These are phyloP conservation scores for Cephus sareptanus DNA, from an alignment of 2,888 invertebrate genomes.

Conservation along the genomic window DNA sequence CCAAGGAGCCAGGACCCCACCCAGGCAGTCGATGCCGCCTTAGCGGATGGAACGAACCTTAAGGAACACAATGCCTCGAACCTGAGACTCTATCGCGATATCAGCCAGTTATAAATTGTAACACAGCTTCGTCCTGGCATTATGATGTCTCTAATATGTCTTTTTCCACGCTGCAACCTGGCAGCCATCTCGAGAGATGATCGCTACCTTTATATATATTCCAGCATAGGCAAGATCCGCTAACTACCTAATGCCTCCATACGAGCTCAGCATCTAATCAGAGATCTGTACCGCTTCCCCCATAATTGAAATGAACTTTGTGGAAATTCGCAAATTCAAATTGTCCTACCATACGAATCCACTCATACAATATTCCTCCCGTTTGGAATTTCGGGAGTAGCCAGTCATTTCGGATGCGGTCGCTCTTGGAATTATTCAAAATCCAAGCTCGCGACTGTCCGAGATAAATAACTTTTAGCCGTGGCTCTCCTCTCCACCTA, in stretches of 20 bases:
- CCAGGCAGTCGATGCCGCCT: constrained; percentile 56
- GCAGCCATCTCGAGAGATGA: not conserved
- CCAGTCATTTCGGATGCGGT: constrained; percentile 2
- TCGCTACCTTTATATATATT: not conserved
- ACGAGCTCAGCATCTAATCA: not conserved
- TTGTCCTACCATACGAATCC: not conserved
- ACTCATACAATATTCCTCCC: not conserved
- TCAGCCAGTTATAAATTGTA: constrained; percentile 65
- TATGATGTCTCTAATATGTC: constrained; percentile 67
- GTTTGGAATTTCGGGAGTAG: constrained; percentile 4
- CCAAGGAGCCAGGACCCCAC: constrained; percentile 62
- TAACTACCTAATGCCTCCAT: not conserved
- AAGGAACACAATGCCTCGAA: constrained; percentile 63
- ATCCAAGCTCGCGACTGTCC: constrained; percentile 58
- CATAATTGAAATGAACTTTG: not conserved
- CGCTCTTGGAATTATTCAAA: constrained; percentile 57
- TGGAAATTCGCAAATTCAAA: not conserved
- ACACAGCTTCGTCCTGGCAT: constrained; percentile 64
- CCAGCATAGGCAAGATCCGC: not conserved
- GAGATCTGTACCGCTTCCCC: not conserved
- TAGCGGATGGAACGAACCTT: constrained; percentile 26
- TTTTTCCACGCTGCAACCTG: constrained; percentile 51
- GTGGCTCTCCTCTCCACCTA: constrained; percentile 35
- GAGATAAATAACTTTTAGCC: constrained; percentile 62
- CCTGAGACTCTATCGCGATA: constrained; percentile 65